Evolutionary conservation across 2,113 vertebrate genomes (phyloP).

Genomic region (Phaetusa simplex): DNA sequence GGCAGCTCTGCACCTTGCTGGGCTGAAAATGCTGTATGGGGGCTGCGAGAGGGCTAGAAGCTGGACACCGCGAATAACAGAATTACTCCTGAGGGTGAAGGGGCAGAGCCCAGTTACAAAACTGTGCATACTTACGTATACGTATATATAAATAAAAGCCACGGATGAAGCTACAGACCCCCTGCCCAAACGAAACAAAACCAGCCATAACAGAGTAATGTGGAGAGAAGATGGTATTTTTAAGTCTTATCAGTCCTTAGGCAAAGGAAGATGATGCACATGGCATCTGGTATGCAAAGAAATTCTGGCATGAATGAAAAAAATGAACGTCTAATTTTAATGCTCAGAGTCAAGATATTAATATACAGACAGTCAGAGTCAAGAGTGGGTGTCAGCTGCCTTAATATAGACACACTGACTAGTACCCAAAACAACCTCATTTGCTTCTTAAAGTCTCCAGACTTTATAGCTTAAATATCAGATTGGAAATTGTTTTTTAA

Average conservation of each 20-base stretch:
- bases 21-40: background rate
- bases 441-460: background rate
- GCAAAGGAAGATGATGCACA: background rate
- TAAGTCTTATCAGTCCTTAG: background rate
- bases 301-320: conserved; percentile 19
- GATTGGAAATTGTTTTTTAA: background rate
- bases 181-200: background rate
- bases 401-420: background rate
- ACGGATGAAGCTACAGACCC: background rate
- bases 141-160: background rate
- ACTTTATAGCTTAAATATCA: background rate
- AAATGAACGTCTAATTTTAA: background rate
- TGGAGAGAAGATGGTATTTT: background rate
- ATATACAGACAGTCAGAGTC: background rate
- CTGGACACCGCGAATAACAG: background rate
- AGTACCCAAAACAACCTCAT: background rate
- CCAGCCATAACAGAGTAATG: background rate
- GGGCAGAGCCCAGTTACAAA: background rate
- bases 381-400: background rate
- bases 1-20: background rate
- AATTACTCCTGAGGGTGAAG: background rate
- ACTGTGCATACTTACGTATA: background rate
- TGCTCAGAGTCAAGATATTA: background rate
- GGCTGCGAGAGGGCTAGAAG: background rate
- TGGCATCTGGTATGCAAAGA: background rate